Conservation (phyloP, 2,888 invertebrate genomes). For the Hypena proboscidalis region DNA sequence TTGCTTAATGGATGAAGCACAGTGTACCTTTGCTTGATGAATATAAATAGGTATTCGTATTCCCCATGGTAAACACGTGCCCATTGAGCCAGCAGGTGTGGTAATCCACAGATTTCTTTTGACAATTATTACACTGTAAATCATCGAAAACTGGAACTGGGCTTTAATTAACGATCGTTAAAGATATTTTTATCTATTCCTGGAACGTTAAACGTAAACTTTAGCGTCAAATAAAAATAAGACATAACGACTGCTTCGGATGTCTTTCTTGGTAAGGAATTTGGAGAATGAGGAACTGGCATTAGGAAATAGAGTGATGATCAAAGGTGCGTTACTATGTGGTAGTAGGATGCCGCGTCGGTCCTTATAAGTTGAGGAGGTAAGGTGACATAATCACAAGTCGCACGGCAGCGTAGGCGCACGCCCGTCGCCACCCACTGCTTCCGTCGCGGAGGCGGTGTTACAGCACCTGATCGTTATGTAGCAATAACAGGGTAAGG, state of each 20-base stretch:
- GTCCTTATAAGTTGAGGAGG: constrained; percentile 73
- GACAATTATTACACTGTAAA: constrained; percentile 54
- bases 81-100: constrained; percentile 53
- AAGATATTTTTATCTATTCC: constrained; percentile 46
- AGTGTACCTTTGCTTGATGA: constrained; percentile 55
- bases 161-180: constrained; percentile 48
- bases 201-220: constrained; percentile 37
- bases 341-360: constrained; percentile 56
- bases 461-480: constrained; percentile 73
- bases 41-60: constrained; percentile 63
- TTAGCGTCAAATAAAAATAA: constrained; percentile 33
- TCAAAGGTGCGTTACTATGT: constrained; percentile 42
- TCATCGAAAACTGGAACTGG: constrained; percentile 43
- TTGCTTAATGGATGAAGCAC: constrained; percentile 69
- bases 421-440: constrained; percentile 73
- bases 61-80: constrained; percentile 62
- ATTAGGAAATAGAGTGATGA: constrained; percentile 32
- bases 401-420: constrained; percentile 63
- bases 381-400: constrained; percentile 75
- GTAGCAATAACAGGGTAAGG: constrained; percentile 58
- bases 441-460: constrained; percentile 78
- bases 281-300: constrained; percentile 35
- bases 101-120: constrained; percentile 51
- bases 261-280: constrained; percentile 36
- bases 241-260: constrained; percentile 24